phyloP scores from a whole-genome alignment of 2,888 invertebrate genomes.

The Ophonus ardosiacus region DNA sequence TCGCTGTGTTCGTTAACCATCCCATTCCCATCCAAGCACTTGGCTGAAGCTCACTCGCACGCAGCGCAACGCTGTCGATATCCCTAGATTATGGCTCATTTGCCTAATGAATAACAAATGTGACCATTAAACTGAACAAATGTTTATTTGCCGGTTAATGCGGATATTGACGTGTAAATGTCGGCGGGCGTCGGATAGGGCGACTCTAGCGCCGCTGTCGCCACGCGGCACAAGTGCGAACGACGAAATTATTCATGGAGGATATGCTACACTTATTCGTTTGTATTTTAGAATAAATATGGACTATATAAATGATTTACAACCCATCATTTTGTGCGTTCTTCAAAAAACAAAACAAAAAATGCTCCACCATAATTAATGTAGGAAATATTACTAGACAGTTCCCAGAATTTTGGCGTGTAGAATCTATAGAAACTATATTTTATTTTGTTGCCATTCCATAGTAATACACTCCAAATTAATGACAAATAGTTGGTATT shows the following conservation, averaged over 20 bases:
- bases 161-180: slow-evolving; percentile 64
- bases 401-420: no score
- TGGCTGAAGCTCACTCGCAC: slow-evolving; percentile 2
- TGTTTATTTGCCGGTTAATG: slow-evolving; percentile 64
- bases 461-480: no score
- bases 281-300: neutral
- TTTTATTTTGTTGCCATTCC: no score
- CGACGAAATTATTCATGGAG: slow-evolving; percentile 25
- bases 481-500: no score
- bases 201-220: neutral
- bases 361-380: neutral
- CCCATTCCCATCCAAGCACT: slow-evolving; percentile 16
- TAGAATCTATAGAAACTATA: no score
- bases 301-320: neutral
- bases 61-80: slow-evolving; percentile 48
- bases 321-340: neutral
- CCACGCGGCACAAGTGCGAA: slow-evolving; percentile 20
- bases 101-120: slow-evolving; percentile 65
- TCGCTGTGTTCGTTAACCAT: neutral
- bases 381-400: no score
- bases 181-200: slow-evolving; percentile 19
- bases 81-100: slow-evolving; percentile 64
- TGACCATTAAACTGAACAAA: slow-evolving; percentile 65
- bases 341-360: neutral
- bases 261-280: slow-evolving; percentile 4